Percentiles rank a stretch among this genome's conserved stretches.
These are phyloP conservation scores for Biston stratarius DNA, from an alignment of 2,888 invertebrate species.

Conservation along the genomic window DNA sequence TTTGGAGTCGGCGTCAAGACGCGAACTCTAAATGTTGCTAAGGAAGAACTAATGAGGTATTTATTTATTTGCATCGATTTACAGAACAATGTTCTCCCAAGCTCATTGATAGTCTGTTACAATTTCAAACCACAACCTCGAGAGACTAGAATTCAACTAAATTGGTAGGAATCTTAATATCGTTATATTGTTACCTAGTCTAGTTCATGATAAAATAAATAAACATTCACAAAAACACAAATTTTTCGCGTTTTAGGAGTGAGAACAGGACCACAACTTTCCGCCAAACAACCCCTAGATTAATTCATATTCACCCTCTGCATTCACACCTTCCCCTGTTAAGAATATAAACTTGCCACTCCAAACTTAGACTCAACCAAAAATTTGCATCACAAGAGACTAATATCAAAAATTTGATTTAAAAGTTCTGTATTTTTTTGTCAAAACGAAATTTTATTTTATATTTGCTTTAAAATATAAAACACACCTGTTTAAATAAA, in stretches of 20 bases:
- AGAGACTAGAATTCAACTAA: too few species aligned
- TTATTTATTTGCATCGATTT: too few species aligned
- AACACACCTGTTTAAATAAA: neutral
- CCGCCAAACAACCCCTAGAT: constrained; percentile 9
- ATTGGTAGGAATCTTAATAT: too few species aligned
- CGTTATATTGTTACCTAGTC: too few species aligned
- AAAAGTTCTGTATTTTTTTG: constrained; percentile 31
- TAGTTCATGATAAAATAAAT: neutral
- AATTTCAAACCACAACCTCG: too few species aligned
- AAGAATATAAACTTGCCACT: constrained; percentile 53
- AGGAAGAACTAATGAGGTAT: too few species aligned
- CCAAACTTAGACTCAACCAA: constrained; percentile 48
- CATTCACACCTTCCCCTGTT: constrained; percentile 18
- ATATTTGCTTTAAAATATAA: too few species aligned
- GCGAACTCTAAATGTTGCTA: too few species aligned
- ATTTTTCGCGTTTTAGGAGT: neutral
- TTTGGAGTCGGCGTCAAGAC: too few species aligned
- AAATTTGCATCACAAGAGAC: constrained; percentile 54
- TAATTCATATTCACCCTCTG: constrained; percentile 53
- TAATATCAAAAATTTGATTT: constrained; percentile 49
- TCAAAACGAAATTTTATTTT: too few species aligned
- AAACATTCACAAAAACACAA: neutral
- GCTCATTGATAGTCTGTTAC: too few species aligned
- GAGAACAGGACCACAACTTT: neutral
- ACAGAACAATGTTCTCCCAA: too few species aligned